A percentile compares a stretch with the other conserved stretches of the same genome.
Conservation (phyloP, 35 echinoderm and acorn worm genomes). For the Ptychodera flava region DNA sequence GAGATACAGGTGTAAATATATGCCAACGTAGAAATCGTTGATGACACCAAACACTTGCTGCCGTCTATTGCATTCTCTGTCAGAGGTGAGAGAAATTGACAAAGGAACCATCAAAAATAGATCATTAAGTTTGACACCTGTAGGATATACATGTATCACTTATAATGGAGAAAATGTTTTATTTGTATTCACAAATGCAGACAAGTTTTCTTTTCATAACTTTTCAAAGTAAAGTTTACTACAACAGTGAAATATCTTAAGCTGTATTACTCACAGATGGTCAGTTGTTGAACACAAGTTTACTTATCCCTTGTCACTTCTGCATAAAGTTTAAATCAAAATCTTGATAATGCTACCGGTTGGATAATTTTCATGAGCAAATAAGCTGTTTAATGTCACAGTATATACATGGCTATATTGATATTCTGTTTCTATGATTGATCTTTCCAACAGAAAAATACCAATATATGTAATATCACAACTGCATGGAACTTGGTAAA, state of each 20-base stretch:
- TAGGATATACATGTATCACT: background rate
- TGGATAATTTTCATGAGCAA: too few species aligned
- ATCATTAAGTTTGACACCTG: background rate
- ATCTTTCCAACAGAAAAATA: too few species aligned
- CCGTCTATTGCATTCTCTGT: slow-evolving; percentile 85
- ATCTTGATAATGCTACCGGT: too few species aligned
- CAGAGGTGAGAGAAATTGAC: background rate
- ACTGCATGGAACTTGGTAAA: too few species aligned
- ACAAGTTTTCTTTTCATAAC: background rate
- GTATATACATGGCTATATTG: too few species aligned
- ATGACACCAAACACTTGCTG: slow-evolving; percentile 88
- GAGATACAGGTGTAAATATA: slow-evolving; percentile 61
- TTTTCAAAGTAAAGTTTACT: background rate
- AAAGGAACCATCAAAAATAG: background rate
- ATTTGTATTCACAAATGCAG: background rate
- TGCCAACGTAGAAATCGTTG: slow-evolving; percentile 76
- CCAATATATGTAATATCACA: too few species aligned
- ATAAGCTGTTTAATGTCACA: too few species aligned
- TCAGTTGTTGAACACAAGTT: too few species aligned
- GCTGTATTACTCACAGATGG: background rate
- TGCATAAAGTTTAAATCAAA: too few species aligned
- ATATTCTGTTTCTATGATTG: too few species aligned
- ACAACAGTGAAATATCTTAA: background rate
- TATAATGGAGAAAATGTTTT: background rate
- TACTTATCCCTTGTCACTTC: too few species aligned